These are phyloP conservation scores for Junonia oenone DNA, from an alignment of 2,888 invertebrate genomes.

Conservation along the genomic window DNA sequence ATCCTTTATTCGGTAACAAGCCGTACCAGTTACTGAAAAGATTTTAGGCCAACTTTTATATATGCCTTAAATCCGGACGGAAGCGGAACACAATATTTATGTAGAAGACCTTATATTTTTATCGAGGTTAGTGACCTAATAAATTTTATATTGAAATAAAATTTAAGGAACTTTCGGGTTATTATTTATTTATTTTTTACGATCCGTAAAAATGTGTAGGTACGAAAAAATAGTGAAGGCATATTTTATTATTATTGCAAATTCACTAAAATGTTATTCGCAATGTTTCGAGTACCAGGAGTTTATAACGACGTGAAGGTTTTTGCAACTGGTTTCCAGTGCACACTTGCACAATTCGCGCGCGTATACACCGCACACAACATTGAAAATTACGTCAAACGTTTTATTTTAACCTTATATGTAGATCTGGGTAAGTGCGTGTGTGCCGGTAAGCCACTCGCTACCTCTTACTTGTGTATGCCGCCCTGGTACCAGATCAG, in stretches of 20 bases:
- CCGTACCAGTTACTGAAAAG: conserved; percentile 13
- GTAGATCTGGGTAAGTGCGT: conserved; percentile 55
- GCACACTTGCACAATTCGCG: conserved; percentile 64
- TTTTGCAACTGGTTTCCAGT: conserved; percentile 41
- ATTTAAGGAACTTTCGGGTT: too few relatives aligned
- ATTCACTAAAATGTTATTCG: conserved; percentile 19
- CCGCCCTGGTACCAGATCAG: conserved; percentile 56
- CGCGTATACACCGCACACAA: conserved; percentile 53
- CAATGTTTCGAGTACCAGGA: conserved; percentile 52
- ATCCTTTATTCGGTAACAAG: neutral
- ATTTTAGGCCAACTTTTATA: conserved; percentile 7
- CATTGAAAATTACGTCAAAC: conserved; percentile 71
- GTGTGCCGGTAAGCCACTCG: conserved; percentile 55
- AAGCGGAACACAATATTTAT: conserved; percentile 15
- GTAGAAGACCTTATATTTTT: conserved; percentile 3
- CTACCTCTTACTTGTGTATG: conserved; percentile 48
- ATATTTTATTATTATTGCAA: neutral
- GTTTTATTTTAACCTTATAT: conserved; percentile 65
- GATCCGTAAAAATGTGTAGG: too few relatives aligned
- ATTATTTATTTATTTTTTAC: too few relatives aligned
- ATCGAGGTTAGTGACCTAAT: conserved; percentile 5
- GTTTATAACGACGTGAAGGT: conserved; percentile 50
- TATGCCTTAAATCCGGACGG: conserved; percentile 9
- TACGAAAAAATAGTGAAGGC: too few relatives aligned
- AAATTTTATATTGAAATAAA: neutral